Conservation (phyloP, 2,888 invertebrate species). For the Plusia festucae region DNA sequence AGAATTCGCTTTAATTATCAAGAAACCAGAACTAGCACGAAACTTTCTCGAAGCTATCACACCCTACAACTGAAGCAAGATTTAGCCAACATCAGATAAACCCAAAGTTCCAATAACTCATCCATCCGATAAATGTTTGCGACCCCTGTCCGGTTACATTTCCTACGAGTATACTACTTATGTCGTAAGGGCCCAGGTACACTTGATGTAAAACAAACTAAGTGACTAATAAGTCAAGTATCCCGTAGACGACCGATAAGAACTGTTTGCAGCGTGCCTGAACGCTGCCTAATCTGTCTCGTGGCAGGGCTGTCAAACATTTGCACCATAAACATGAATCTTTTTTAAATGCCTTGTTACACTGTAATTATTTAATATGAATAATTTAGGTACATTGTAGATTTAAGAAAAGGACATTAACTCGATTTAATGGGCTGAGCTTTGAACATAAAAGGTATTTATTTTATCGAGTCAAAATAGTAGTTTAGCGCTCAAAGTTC, state of each 20-base stretch:
- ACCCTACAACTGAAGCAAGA: not conserved
- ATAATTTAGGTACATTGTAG: too few species aligned
- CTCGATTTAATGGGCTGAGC: too few species aligned
- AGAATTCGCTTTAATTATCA: too few species aligned
- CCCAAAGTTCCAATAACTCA: not conserved
- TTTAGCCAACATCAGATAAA: not conserved
- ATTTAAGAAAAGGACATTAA: too few species aligned
- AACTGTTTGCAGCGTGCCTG: constrained; percentile 53
- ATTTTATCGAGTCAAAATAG: too few species aligned
- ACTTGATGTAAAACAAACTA: constrained; percentile 26
- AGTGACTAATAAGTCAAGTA: constrained; percentile 61
- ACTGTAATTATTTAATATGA: too few species aligned
- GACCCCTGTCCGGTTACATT: not conserved
- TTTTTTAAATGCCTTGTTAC: too few species aligned
- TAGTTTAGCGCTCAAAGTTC: too few species aligned
- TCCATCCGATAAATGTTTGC: not conserved
- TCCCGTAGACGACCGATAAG: constrained; percentile 57
- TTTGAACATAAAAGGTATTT: too few species aligned
- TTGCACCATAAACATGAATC: too few species aligned
- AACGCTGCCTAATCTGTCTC: constrained; percentile 59
- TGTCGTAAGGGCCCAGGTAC: constrained; percentile 14
- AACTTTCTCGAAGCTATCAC: not conserved
- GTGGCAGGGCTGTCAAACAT: constrained; percentile 40
- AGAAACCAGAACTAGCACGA: too few species aligned
- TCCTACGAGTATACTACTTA: not conserved